Evolutionary conservation across 1,140 invertebrate species (phyloP).

Genomic region (Drosophila orosa): DNA sequence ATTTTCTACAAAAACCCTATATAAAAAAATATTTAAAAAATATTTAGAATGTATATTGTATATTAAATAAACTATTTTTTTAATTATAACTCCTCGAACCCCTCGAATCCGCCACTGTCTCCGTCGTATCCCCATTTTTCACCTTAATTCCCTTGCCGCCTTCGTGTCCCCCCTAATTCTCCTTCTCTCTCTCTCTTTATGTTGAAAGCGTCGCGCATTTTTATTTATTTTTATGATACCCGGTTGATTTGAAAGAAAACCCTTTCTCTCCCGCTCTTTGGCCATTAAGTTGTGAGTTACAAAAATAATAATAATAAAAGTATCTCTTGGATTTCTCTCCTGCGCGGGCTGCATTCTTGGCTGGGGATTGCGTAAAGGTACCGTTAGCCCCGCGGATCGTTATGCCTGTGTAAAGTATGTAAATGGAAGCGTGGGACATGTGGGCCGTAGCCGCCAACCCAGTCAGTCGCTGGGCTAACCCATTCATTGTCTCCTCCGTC

Average conservation of each 20-base stretch:
- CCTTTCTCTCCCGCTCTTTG: conserved; percentile 68
- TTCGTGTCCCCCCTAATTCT: background rate
- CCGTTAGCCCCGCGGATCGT: conserved; percentile 71
- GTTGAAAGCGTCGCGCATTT: conserved; percentile 77
- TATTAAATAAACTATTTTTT: background rate
- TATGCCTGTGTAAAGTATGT: conserved; percentile 54
- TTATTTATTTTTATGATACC: conserved; percentile 79
- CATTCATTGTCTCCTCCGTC: conserved; percentile 16
- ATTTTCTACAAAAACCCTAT: too few species aligned
- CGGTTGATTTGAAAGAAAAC: conserved; percentile 63
- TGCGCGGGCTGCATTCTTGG: conserved; percentile 55
- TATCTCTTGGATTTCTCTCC: conserved; percentile 50
- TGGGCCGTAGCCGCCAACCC: conserved; percentile 39
- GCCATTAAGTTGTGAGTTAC: conserved; percentile 6
- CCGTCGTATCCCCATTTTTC: conserved; percentile 30
- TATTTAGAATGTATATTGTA: background rate
- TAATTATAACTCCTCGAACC: background rate
- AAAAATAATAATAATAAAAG: background rate
- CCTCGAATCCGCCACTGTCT: background rate
- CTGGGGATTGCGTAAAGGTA: conserved; percentile 75
- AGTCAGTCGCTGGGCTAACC: conserved; percentile 26
- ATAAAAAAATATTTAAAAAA: background rate
- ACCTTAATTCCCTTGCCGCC: conserved; percentile 7
- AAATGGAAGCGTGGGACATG: conserved; percentile 79
- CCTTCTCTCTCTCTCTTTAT: conserved; percentile 60